Evolutionary conservation across 2,797 vertebrate genomes (phyloP).

Genomic region (Siniperca undulata): DNA sequence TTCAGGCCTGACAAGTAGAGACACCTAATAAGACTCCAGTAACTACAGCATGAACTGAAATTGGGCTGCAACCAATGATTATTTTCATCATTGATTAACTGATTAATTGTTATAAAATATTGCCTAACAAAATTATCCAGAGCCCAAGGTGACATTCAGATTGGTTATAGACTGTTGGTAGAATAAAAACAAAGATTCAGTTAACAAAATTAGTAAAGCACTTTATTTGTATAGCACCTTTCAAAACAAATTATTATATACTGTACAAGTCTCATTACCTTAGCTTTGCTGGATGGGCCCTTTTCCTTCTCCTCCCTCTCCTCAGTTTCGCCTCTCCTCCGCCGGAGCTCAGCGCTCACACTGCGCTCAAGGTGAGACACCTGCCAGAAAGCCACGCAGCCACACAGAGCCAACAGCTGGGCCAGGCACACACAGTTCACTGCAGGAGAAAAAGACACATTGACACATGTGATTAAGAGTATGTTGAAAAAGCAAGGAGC

Average conservation of each 20-base stretch:
- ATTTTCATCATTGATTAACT: background rate
- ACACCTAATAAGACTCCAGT: background rate
- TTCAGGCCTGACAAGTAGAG: background rate
- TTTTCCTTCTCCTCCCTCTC: constrained; percentile 86
- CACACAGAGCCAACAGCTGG: constrained; percentile 92
- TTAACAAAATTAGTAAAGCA: too few relatives aligned
- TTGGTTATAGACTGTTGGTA: too few relatives aligned
- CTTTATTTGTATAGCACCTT: too few relatives aligned
- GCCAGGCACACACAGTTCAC: constrained; percentile 86
- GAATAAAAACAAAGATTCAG: too few relatives aligned
- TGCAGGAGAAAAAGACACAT: constrained; percentile 60
- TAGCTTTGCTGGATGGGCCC: constrained; percentile 81
- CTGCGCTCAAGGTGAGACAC: constrained; percentile 93
- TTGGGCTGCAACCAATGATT: background rate
- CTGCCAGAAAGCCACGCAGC: constrained; percentile 94
- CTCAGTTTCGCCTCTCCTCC: constrained; percentile 90
- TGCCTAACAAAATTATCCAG: too few relatives aligned
- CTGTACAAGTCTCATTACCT: constrained; percentile 68
- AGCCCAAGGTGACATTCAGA: too few relatives aligned
- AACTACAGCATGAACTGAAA: constrained; percentile 1
- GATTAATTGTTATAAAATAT: background rate
- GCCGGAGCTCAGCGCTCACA: constrained; percentile 91
- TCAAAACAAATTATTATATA: background rate
- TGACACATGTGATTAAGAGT: constrained; percentile 21
- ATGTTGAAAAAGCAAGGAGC: background rate